Conservation (phyloP, 2,888 invertebrate genomes). For the Clepsis dumicolana region DNA sequence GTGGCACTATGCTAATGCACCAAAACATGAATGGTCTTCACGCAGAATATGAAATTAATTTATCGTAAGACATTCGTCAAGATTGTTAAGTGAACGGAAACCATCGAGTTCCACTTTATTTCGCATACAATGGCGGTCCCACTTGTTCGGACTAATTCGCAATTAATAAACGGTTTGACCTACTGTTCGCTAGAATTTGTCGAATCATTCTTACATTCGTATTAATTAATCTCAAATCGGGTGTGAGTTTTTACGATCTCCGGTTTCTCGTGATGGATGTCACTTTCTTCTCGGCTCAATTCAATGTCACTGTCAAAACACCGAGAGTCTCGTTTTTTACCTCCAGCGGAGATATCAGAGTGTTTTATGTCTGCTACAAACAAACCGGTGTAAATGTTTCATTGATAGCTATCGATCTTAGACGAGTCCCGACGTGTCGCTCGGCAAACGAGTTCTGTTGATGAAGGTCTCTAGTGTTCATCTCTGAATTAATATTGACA, state of each 20-base stretch:
- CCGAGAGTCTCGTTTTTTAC: conserved; percentile 16
- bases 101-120: conserved; percentile 72
- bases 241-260: conserved; percentile 61
- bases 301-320: conserved; percentile 59
- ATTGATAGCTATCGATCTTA: conserved; percentile 39
- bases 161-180: conserved; percentile 81
- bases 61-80: conserved; percentile 52
- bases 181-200: conserved; percentile 70
- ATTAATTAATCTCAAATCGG: conserved; percentile 76
- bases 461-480: conserved; percentile 32
- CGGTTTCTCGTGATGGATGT: conserved; percentile 62
- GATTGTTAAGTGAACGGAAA: conserved; percentile 77
- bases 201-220: conserved; percentile 70
- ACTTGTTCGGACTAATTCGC: conserved; percentile 79
- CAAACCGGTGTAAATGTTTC: conserved; percentile 36
- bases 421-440: conserved; percentile 18
- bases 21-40: conserved; percentile 30
- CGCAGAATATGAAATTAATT: conserved; percentile 29
- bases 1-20: conserved; percentile 35
- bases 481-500: conserved; percentile 28
- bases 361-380: conserved; percentile 49
- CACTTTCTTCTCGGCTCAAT: conserved; percentile 67
- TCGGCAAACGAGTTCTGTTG: conserved; percentile 36
- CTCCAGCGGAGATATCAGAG: conserved; percentile 25
- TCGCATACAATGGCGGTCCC: conserved; percentile 75